Evolutionary conservation across 2,113 vertebrate genomes (phyloP).

Genomic region (Phylloscopus trochilus): DNA sequence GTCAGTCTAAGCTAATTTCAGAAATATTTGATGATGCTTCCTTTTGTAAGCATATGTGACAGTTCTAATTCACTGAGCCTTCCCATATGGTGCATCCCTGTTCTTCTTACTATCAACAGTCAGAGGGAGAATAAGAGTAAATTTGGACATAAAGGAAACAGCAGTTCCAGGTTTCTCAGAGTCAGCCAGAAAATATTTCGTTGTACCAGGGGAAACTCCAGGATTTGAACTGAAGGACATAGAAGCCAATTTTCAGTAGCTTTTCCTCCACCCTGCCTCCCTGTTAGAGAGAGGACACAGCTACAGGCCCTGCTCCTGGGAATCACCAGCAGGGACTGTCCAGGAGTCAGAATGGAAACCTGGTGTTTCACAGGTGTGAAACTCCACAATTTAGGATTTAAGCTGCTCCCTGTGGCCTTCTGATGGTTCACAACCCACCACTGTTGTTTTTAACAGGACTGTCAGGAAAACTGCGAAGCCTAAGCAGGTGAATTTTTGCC

Average conservation of each 20-base stretch:
- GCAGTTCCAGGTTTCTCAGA: neutral
- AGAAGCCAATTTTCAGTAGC: neutral
- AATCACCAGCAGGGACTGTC: neutral
- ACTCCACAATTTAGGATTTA: neutral
- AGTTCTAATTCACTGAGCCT: neutral
- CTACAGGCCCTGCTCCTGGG: neutral
- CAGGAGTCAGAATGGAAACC: neutral
- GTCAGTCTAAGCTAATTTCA: neutral
- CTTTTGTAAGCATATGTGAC: neutral
- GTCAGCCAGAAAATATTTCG: neutral
- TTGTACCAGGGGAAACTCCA: neutral
- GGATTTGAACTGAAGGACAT: neutral
- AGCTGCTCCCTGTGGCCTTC: neutral
- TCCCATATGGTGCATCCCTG: neutral
- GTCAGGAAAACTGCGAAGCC: neutral
- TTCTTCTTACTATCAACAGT: neutral
- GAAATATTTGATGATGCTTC: neutral
- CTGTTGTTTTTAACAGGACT: neutral
- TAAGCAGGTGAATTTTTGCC: neutral
- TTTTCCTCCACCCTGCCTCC: neutral
- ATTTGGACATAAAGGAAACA: neutral
- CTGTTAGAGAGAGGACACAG: neutral
- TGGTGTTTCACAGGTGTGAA: neutral
- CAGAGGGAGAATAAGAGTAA: neutral
- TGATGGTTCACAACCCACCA: neutral